A percentile compares a stretch with the other conserved stretches of the same genome.
These are phyloP conservation scores for Crotalus tigris DNA, from an alignment of 2,113 vertebrate species.

Conservation along the genomic window DNA sequence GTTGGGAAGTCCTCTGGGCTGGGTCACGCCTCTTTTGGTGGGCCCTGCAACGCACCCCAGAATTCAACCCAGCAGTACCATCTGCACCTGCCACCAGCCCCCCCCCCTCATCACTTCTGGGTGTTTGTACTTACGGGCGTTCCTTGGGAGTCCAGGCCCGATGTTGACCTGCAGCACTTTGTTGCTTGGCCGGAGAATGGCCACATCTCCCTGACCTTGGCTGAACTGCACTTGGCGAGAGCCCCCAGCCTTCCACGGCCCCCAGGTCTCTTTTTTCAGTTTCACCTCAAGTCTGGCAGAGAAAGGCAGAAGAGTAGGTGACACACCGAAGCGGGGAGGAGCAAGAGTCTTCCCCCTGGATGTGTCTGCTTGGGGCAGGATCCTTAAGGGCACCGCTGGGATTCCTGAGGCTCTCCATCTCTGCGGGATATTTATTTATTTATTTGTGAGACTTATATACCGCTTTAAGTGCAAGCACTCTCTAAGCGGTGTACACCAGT, in stretches of 20 bases:
- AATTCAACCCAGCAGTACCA: not conserved
- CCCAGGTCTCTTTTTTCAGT: conserved; percentile 97
- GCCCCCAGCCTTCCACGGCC: conserved; percentile 86
- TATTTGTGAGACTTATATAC: no score
- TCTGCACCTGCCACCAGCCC: not conserved
- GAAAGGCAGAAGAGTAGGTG: rapidly evolving
- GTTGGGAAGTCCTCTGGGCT: conserved; percentile 62
- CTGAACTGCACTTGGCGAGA: conserved; percentile 89
- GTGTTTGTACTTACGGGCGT: conserved; percentile 84
- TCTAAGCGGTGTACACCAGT: no score
- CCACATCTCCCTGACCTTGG: conserved; percentile 83
- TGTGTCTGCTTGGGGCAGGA: not conserved
- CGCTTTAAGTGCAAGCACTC: no score
- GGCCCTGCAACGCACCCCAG: conserved; percentile 76
- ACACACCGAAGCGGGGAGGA: not conserved
- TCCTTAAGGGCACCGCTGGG: not conserved
- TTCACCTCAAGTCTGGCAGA: conserved; percentile 88
- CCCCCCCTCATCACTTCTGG: not conserved
- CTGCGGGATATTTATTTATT: no score
- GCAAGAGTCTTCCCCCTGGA: not conserved
- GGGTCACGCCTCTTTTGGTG: conserved; percentile 75
- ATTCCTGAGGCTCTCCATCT: not conserved
- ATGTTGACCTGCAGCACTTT: conserved; percentile 97
- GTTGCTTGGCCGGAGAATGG: conserved; percentile 85
- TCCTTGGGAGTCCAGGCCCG: conserved; percentile 90